Conservation (phyloP, 2,113 vertebrate genomes). For the Eurystomus gularis region DNA sequence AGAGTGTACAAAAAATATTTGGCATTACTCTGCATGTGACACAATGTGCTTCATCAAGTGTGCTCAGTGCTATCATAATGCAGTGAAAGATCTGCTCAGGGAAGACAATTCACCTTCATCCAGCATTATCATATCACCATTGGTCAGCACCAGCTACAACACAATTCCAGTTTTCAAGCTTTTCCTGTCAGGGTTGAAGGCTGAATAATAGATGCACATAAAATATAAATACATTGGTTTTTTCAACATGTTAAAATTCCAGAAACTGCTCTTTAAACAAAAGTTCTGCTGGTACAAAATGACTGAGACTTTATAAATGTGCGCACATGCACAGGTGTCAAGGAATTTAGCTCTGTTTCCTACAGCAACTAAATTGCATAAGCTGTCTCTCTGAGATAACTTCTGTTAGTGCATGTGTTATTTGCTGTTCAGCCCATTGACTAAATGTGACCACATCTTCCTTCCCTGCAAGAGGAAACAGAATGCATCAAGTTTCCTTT, state of each 20-base stretch:
- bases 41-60: neutral
- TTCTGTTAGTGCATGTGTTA: neutral
- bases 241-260: neutral
- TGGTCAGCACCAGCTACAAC: conserved; percentile 2
- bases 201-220: neutral
- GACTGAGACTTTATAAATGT: neutral
- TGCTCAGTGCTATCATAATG: neutral
- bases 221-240: neutral
- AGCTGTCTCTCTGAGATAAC: neutral
- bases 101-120: neutral
- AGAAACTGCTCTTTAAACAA: neutral
- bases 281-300: neutral
- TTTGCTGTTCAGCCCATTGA: neutral
- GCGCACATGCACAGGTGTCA: neutral
- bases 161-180: neutral
- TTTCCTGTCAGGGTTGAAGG: neutral
- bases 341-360: neutral
- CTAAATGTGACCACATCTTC: rapidly evolving
- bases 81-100: neutral
- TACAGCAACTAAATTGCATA: neutral
- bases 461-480: neutral
- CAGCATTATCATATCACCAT: neutral
- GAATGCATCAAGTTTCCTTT: neutral
- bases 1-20: neutral
- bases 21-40: neutral